Evolutionary conservation across 2,888 invertebrate species (phyloP).

Genomic region (Chalcis sispes): DNA sequence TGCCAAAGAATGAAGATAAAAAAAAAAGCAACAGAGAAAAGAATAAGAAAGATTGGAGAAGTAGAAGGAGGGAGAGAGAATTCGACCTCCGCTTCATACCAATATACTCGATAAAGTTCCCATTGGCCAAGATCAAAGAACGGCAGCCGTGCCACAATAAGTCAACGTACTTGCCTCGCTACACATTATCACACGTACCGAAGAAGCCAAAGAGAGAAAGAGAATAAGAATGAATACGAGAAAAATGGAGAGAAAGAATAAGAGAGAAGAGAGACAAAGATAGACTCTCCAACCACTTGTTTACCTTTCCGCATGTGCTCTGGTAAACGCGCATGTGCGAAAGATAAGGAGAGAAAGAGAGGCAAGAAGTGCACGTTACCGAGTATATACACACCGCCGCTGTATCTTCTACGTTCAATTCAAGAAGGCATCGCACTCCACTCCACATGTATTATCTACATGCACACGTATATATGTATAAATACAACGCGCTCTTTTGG

Average conservation of each 20-base stretch:
- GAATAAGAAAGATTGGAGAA: not conserved
- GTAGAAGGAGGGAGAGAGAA: not conserved
- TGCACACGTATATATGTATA: slow-evolving; percentile 5
- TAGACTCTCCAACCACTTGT: slow-evolving; percentile 32
- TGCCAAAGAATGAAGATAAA: not conserved
- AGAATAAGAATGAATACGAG: not conserved
- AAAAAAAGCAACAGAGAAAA: not conserved
- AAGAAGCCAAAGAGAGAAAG: not conserved
- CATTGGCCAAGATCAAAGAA: slow-evolving; percentile 51
- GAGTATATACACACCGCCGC: not conserved
- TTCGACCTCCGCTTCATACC: slow-evolving; percentile 24
- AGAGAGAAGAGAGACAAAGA: slow-evolving; percentile 5
- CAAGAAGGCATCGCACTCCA: slow-evolving; percentile 26
- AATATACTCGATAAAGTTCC: slow-evolving; percentile 49
- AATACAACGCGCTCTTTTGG: not conserved
- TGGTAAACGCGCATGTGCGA: slow-evolving; percentile 43
- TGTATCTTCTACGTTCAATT: slow-evolving; percentile 22
- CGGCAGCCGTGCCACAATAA: slow-evolving; percentile 47
- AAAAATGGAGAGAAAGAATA: not conserved
- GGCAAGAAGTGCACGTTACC: slow-evolving; percentile 24
- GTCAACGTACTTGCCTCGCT: slow-evolving; percentile 44
- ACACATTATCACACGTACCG: slow-evolving; percentile 37
- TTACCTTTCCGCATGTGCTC: slow-evolving; percentile 43
- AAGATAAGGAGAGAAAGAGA: slow-evolving; percentile 28
- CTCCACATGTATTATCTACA: too few relatives aligned